Conservation (phyloP, 2,888 invertebrate species). For the Encarsia formosa region DNA sequence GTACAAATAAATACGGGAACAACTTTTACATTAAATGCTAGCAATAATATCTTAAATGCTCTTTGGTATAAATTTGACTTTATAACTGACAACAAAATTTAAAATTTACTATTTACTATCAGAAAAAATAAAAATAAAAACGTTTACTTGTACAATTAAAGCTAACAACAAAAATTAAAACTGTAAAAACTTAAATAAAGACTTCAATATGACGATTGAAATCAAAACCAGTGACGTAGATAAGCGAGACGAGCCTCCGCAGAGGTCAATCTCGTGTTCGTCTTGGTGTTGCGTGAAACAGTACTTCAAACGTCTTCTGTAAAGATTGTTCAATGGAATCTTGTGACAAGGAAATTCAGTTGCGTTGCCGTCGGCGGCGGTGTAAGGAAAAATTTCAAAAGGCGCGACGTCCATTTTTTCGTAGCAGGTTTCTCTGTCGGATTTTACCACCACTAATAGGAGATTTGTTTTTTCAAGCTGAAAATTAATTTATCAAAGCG, state of each 20-base stretch:
- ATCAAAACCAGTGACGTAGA: slow-evolving; percentile 24
- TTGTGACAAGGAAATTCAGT: slow-evolving; percentile 69
- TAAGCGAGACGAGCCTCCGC: slow-evolving; percentile 45
- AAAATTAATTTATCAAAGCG: too few species aligned
- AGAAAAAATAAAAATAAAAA: too few species aligned
- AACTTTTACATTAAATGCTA: too few species aligned
- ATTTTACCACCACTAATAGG: slow-evolving; percentile 69
- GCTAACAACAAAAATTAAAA: too few species aligned
- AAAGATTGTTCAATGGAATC: slow-evolving; percentile 64
- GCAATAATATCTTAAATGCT: too few species aligned
- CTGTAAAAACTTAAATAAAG: too few species aligned
- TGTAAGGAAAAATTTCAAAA: slow-evolving; percentile 49
- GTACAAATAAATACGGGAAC: too few species aligned
- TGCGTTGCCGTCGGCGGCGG: slow-evolving; percentile 46
- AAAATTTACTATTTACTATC: too few species aligned
- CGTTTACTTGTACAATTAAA: too few species aligned
- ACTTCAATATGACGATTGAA: slow-evolving; percentile 25
- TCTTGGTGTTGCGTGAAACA: slow-evolving; percentile 74
- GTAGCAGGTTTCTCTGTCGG: slow-evolving; percentile 53
- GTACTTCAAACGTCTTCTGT: slow-evolving; percentile 65
- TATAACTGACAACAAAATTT: too few species aligned
- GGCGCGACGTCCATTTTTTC: slow-evolving; percentile 55
- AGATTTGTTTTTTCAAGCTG: slow-evolving; percentile 72
- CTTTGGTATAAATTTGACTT: too few species aligned
- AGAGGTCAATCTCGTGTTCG: slow-evolving; percentile 53